These are phyloP conservation scores for Aphyosemion australe DNA, from an alignment of 2,113 vertebrate species.

Conservation along the genomic window DNA sequence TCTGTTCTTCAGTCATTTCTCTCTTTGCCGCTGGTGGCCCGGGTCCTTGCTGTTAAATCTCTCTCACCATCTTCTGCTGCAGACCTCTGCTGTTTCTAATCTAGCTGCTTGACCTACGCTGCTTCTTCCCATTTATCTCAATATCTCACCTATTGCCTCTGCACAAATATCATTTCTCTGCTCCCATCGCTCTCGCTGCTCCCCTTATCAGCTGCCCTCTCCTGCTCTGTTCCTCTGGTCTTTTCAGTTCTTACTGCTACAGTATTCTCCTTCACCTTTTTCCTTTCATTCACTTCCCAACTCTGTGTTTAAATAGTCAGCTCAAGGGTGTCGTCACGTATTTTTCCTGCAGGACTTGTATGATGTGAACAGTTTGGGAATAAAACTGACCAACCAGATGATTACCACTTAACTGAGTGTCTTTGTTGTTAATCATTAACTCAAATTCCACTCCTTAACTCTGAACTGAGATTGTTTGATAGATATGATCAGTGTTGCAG, in stretches of 20 bases:
- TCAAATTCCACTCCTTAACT: too few species aligned
- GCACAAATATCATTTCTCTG: slow-evolving; percentile 25
- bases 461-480: too few species aligned
- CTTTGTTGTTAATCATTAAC: too few species aligned
- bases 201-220: slow-evolving; percentile 32
- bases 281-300: neutral
- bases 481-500: too few species aligned
- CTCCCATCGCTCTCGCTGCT: slow-evolving; percentile 9
- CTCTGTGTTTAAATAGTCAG: neutral
- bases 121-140: slow-evolving; percentile 61
- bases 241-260: slow-evolving; percentile 8
- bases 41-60: slow-evolving; percentile 53
- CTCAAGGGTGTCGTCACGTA: neutral
- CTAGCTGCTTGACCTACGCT: slow-evolving; percentile 43
- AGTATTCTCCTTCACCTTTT: neutral
- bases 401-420: too few species aligned
- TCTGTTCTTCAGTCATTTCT: slow-evolving; percentile 16
- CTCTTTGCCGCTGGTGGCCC: neutral
- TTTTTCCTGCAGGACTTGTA: too few species aligned
- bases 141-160: slow-evolving; percentile 48
- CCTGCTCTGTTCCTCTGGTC: neutral
- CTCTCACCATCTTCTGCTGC: slow-evolving; percentile 41
- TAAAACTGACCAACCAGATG: too few species aligned
- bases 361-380: too few species aligned
- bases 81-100: slow-evolving; percentile 65